Conservation (phyloP, 2,113 vertebrate species). For the Ornithorhynchus anatinus region DNA sequence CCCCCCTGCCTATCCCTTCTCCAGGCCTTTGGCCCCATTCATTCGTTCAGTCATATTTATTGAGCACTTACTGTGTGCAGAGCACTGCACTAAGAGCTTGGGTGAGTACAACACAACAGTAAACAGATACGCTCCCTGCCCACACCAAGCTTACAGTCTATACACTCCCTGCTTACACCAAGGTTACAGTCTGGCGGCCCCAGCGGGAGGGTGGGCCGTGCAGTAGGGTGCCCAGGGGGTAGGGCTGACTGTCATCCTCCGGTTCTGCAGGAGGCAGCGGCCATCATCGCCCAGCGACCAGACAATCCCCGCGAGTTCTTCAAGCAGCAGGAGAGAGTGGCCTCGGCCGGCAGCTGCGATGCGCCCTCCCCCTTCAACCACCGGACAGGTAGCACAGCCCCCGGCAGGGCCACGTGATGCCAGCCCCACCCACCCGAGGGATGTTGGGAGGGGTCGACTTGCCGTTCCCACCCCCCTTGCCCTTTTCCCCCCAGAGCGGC, state of each 20-base stretch:
- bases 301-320: constrained; percentile 96
- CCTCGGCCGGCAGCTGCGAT: constrained; percentile 78
- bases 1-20: no score
- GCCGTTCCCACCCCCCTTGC: no score
- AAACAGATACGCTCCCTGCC: no score
- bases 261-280: constrained; percentile 87
- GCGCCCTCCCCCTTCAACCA: constrained; percentile 80
- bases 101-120: no score
- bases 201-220: background rate
- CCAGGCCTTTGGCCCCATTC: no score
- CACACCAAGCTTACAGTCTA: no score
- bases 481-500: no score
- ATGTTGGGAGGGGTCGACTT: no score
- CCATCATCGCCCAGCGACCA: constrained; percentile 93
- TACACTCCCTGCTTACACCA: no score
- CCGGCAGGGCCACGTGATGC: accelerated
- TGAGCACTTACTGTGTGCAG: no score
- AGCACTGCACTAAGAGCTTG: no score
- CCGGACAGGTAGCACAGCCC: constrained; percentile 80
- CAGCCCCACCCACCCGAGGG: background rate
- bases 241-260: background rate
- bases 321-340: constrained; percentile 89
- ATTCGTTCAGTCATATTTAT: no score
- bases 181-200: accelerated
- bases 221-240: accelerated